Evolutionary conservation across 2,888 invertebrate species (phyloP), one percentile per base, ranked within the genome.

Genomic region (Phytoseiulus persimilis): DNA sequence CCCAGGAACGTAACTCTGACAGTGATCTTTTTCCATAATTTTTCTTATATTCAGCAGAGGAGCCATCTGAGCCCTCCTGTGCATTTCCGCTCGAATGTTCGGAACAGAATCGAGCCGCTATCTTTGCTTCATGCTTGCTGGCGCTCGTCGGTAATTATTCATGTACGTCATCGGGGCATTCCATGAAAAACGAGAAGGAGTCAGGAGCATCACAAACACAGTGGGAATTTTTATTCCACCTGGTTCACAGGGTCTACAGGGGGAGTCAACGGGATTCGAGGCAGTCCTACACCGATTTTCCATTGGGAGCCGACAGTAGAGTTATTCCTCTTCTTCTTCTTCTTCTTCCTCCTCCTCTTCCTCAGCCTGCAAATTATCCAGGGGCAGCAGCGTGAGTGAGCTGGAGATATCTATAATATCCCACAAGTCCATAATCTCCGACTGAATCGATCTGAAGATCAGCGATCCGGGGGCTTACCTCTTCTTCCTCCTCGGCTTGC

Each of bases 401-500:
- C n/a, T n/a, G n/a, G n/a, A n/a, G n/a, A n/a, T n/a, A n/a, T n/a
- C n/a, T n/a, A n/a, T n/a, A n/a, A n/a, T n/a, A n/a, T n/a, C n/a
- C n/a, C n/a, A n/a, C n/a, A n/a, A n/a, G n/a, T n/a, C n/a, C n/a
- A n/a, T n/a, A n/a, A n/a, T n/a, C n/a, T n/a, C n/a, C n/a, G n/a
- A 39, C 39, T 3, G 39, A 39, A 39, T 39, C 9, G 3, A 39
- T 6, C 39, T 39, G 5, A 39, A 6, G 39, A 9, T 9, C 9
- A 39, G 39, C 5, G 39, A 39, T 6, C 39, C 9, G 9, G 39
- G 9, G 9, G 39, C 9, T 32, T 83, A 89, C 83, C 83, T 83
- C 91, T 83, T 91, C 91, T 65, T 93, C 94, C 91, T 95, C 96
- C 91, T 94, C 95, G 65, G 94, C 95, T 89, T 94, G 95, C 90